Evolutionary conservation across 1,140 invertebrate species (phyloP), one percentile per base, ranked within the genome.

Genomic region (Dreissena rostriformis): DNA sequence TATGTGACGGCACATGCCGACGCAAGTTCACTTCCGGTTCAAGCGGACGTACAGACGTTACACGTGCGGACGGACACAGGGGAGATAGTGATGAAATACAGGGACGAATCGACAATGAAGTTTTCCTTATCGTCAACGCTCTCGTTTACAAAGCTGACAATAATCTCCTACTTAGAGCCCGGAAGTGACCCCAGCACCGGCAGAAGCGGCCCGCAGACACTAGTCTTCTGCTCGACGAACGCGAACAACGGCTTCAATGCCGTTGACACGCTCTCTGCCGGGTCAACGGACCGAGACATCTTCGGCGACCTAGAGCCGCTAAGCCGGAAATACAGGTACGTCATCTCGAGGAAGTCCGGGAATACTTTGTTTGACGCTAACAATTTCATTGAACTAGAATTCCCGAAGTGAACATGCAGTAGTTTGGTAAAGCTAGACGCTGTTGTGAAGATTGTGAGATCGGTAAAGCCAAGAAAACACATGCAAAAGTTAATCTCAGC

Each of bases 321-420:
- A 1, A 82, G 65, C 55, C 71, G 80, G 57, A 8, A 65, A 11
- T 82, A 52, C 52, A 49, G 14, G 14, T 82, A 28, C 22, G 66
- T 52, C 4, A 73, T 82, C 12, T 73, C 10, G 22, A 82, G 66
- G 63, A 67, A 55, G 6, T 65, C 71, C 0, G 26, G 68, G 15
- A 66, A 70, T 4, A 67, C 53, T 55, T 22, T 82, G 65, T 82
- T 52, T 28, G 74, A 82, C 53, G 71, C 80, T 53, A 82, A 82
- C 39, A 73, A 82, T 57, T 39, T 67, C 17, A 65, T 82, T 15
- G 28, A 74, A 5, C 6, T 82, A 14, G 17, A 57, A 22, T 82
- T 82, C 67, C 79, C 67, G 12, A 53, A 70, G 4, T 61, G 12
- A 61, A 4, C 39, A 39, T 39, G 39, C 8, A 39, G 39, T 5